Evolutionary conservation across 2,113 vertebrate species (phyloP).

Genomic region (Eurystomus gularis): DNA sequence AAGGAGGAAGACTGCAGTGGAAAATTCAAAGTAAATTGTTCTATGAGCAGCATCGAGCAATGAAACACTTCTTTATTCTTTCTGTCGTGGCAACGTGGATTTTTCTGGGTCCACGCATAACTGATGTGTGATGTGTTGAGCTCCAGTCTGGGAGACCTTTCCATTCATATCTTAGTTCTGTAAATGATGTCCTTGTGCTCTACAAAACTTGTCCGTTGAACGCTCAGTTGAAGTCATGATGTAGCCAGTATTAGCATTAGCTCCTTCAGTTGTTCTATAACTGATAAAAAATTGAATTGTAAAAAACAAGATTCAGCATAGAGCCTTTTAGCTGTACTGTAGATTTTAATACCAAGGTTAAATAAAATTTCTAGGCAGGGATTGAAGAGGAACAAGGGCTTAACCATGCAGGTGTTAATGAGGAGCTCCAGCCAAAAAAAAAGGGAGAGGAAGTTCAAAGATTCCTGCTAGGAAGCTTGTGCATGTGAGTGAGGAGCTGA

Average conservation of each 20-base stretch:
- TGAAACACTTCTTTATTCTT: not conserved
- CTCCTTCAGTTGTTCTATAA: not conserved
- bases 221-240: not conserved
- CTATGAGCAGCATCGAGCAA: not conserved
- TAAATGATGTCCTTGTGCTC: not conserved
- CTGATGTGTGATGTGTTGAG: not conserved
- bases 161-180: not conserved
- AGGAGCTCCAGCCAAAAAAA: not conserved
- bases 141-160: not conserved
- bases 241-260: not conserved
- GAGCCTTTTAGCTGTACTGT: not conserved
- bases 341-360: not conserved
- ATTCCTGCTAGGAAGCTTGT: not conserved
- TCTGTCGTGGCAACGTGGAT: not conserved
- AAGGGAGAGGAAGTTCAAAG: not conserved
- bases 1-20: not conserved
- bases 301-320: not conserved
- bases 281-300: not conserved
- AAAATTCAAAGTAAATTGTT: not conserved
- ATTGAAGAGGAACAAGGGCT: not conserved
- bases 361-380: not conserved
- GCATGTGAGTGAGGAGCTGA: not conserved
- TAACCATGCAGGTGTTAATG: not conserved
- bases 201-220: rapidly evolving
- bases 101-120: not conserved